These are phyloP conservation scores for Scophthalmus maximus DNA, from an alignment of 2,113 vertebrate species.

Conservation along the genomic window DNA sequence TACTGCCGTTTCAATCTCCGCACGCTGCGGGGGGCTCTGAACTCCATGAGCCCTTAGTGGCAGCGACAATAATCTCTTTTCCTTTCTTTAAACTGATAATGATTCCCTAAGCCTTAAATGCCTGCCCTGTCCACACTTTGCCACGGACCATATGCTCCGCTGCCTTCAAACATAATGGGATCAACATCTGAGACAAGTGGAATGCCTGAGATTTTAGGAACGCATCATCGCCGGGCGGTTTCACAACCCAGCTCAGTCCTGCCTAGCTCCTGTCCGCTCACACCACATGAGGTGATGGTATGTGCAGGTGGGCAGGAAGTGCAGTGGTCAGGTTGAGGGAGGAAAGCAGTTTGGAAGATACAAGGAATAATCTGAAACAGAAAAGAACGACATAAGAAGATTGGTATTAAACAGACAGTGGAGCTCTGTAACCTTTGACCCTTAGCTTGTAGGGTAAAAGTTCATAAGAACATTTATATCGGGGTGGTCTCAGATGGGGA, in stretches of 20 bases:
- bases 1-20: constrained; percentile 19
- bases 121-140: constrained; percentile 27
- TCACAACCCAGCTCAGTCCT: constrained; percentile 3
- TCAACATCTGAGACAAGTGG: constrained; percentile 49
- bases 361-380: background rate
- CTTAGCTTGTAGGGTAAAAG: background rate
- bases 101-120: constrained; percentile 59
- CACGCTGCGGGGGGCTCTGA: constrained; percentile 9
- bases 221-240: constrained; percentile 12
- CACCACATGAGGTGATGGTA: background rate
- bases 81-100: constrained; percentile 70
- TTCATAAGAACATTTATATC: background rate
- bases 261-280: background rate
- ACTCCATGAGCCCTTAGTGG: constrained; percentile 12
- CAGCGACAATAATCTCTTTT: constrained; percentile 71
- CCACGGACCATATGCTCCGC: constrained; percentile 59
- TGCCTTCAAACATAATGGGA: constrained; percentile 62
- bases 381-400: background rate
- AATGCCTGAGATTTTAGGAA: constrained; percentile 35
- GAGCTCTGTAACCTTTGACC: constrained; percentile 4
- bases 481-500: background rate
- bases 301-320: too few species aligned
- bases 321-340: too few species aligned
- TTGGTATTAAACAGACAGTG: background rate
- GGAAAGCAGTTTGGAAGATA: background rate